Evolutionary conservation across 2,113 vertebrate species (phyloP), one percentile per base, ranked within the genome.

Genomic region (Triplophysa siluroides): DNA sequence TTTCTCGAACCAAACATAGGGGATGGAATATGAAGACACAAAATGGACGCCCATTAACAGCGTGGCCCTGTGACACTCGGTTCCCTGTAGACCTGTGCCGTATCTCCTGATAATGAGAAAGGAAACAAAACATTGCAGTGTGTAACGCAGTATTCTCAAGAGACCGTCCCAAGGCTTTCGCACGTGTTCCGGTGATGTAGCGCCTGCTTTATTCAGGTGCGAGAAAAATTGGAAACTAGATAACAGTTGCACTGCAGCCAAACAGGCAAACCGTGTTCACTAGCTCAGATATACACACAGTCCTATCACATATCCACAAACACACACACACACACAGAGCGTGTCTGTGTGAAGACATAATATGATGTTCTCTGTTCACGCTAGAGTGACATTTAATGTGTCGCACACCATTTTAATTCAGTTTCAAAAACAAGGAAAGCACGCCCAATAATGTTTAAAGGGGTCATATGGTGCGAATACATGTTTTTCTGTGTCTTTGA

Each of bases 101-200:
- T 56, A 33, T 76, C 73, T 47, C 52, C 45, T 73, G 52, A 38
- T 67, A 82, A 82, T 73, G 76, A 74, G 69, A 83, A 41, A 41
- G 67, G 61, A 82, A 64, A 29, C 12, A 10, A 52, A 50, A 71
- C 52, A 2, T 23, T 33, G 56, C 10, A 56, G 10, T 50, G 45
- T 65, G 61, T 54, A 33, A 54, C 26, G 13, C 41, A 52, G 8
- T 65, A 65, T 76, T 52, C 74, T 43, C 45, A 38, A 18, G 62
- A 65, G 74, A 76, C 74, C 16, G 3, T 63, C 23, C 54, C 61
- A 13, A 26, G 10, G 9, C 61, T 14, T 50, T 18, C 52, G 29
- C 73, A 26, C 18, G n/a, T 21, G 60, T 65, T 76, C 45, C 21
- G 24, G 50, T 65, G 61, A 76, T 76, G 21, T 21, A 76, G 43